phyloP scores from a whole-genome alignment of 2,113 vertebrate genomes.

The Cebidichthys violaceus region DNA sequence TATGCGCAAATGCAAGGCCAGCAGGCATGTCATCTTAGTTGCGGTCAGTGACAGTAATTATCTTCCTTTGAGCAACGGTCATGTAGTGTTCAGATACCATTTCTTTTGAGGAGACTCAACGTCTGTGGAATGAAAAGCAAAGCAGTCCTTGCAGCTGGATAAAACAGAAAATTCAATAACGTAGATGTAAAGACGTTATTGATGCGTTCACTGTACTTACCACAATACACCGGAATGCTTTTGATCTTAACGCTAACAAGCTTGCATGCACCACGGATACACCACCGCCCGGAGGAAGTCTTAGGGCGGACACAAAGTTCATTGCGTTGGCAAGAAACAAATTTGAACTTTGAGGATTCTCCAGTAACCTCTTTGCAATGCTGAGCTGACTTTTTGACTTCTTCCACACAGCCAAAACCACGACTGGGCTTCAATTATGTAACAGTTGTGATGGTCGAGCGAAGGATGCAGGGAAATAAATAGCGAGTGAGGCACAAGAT shows the following conservation, averaged over 20 bases:
- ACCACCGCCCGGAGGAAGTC: constrained; percentile 17
- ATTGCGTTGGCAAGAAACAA: constrained; percentile 17
- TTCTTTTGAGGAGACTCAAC: background rate
- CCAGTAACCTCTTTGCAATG: constrained; percentile 8
- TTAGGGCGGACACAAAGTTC: constrained; percentile 10
- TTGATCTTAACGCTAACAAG: background rate
- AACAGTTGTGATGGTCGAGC: constrained; percentile 6
- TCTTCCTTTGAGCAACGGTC: constrained; percentile 46
- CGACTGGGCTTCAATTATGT: constrained; percentile 34
- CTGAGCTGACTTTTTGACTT: constrained; percentile 46
- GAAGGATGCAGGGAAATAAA: constrained; percentile 22
- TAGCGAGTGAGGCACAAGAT: background rate
- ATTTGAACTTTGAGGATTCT: constrained; percentile 31
- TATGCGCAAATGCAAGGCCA: constrained; percentile 10
- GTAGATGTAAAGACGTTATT: background rate
- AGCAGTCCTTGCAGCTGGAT: background rate
- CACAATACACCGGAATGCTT: background rate
- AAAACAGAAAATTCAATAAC: background rate
- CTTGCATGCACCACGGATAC: background rate
- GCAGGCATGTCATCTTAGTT: constrained; percentile 15
- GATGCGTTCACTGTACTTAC: background rate
- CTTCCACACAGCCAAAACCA: constrained; percentile 15
- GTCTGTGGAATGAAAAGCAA: constrained; percentile 16
- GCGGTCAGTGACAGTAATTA: constrained; percentile 56
- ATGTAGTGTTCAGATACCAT: constrained; percentile 25